Evolutionary conservation across 2,797 vertebrate species (phyloP), one percentile per base, ranked within the genome.

Genomic region (Etheostoma perlongum): DNA sequence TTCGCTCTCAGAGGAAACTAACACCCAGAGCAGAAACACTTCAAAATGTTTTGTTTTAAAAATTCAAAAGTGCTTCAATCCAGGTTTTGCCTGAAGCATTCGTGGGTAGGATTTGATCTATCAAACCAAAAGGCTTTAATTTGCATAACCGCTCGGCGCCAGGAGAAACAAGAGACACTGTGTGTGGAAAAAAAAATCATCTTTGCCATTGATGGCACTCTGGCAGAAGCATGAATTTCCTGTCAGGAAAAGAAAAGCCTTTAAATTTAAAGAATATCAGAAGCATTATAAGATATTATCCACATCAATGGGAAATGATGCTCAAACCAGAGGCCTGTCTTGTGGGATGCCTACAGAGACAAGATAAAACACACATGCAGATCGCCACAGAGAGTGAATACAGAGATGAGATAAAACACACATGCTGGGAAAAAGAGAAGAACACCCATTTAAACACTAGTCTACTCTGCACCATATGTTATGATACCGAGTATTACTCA

Each of bases 91-190:
- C 92, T 68, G 47, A 69, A 91, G 91, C 88, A 18, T 84, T 91
- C 51, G 69, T 81, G 82, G 85, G 87, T 89, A 92, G 78, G 80
- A 88, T 91, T 74, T 73, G 86, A 92, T 91, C 81, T 84, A 90
- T 92, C 91, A 90, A 91, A 93, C 89, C 85, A 70, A 93, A 85
- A 81, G 86, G 90, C 84, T 92, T 94, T 91, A 76, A 94, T 95
- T 95, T 94, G 91, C 88, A 91, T 90, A 91, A 90, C 84, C 84
- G 12, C 92, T 84, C 33, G 83, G 85, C 88, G 90, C 93, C 94
- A 92, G 88, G 69, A 87, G 83, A 94, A 93, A 94, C 88, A 86
- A 85, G 88, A 91, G 85, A 89, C 87, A 74, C 70, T 81, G 85
- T 76, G 78, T 85, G 88, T 30, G 65, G 82, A 19, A 19, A 66